Percentiles rank a stretch among this genome's conserved stretches.
phyloP scores from a whole-genome alignment of 2,888 invertebrate species.

The Melieria crassipennis region DNA sequence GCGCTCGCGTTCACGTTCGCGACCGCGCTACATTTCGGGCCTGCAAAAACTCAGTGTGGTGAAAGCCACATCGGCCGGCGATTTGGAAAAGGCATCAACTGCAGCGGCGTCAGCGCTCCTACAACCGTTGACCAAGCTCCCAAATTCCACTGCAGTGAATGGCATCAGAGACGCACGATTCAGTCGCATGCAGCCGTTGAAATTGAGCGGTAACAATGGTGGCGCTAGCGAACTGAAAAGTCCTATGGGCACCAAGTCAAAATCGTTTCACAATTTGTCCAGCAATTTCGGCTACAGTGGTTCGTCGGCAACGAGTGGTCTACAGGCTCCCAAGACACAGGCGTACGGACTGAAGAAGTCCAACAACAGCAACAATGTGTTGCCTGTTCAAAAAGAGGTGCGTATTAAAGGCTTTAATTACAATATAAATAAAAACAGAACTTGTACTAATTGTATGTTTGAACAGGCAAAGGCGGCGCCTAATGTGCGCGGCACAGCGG shows the following conservation, averaged over 20 bases:
- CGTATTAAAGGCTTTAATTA: too few relatives aligned
- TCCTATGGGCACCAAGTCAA: conserved; percentile 65
- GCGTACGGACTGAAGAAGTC: conserved; percentile 40
- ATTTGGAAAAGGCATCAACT: conserved; percentile 45
- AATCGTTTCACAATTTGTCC: conserved; percentile 63
- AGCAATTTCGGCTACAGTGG: conserved; percentile 40
- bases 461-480: too few relatives aligned
- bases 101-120: conserved; percentile 30
- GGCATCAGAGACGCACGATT: neutral
- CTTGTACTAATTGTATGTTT: too few relatives aligned
- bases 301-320: conserved; percentile 14
- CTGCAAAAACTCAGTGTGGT: conserved; percentile 57
- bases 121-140: conserved; percentile 18
- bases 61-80: conserved; percentile 62
- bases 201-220: neutral
- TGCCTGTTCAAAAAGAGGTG: too few relatives aligned
- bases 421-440: too few relatives aligned
- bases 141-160: conserved; percentile 31
- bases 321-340: conserved; percentile 23
- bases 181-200: conserved; percentile 39
- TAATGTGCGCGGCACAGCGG: too few relatives aligned
- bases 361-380: neutral
- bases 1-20: conserved; percentile 59
- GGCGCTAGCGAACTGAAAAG: conserved; percentile 55
- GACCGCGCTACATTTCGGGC: conserved; percentile 61